Evolutionary conservation across 2,888 invertebrate species (phyloP).

Genomic region (Minunthozetes semirufus): DNA sequence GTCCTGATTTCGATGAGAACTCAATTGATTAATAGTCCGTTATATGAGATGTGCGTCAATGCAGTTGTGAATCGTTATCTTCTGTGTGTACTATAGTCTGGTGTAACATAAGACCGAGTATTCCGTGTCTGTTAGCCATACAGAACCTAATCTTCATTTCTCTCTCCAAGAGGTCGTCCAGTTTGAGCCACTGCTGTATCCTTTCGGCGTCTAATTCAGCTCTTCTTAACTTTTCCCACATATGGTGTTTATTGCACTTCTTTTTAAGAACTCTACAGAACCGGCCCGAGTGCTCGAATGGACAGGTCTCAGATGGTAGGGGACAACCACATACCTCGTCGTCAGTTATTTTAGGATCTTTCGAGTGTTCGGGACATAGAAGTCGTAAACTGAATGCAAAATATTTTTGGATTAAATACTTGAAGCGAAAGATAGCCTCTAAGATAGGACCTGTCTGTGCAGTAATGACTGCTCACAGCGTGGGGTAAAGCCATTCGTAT

Average conservation of each 20-base stretch:
- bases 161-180: constrained; percentile 89
- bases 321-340: constrained; percentile 84
- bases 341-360: constrained; percentile 49
- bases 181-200: constrained; percentile 72
- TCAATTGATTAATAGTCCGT: too few relatives aligned
- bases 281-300: constrained; percentile 71
- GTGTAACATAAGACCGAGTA: constrained; percentile 88
- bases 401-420: not conserved
- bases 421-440: not conserved
- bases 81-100: constrained; percentile 63
- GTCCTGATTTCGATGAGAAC: too few relatives aligned
- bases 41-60: not conserved
- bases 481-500: too few relatives aligned
- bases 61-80: constrained; percentile 20
- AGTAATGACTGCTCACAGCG: too few relatives aligned
- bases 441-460: not conserved
- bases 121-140: constrained; percentile 74
- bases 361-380: constrained; percentile 94
- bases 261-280: constrained; percentile 84
- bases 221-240: constrained; percentile 88
- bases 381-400: constrained; percentile 59
- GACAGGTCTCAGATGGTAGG: constrained; percentile 63
- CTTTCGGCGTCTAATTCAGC: constrained; percentile 92
- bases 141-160: constrained; percentile 72
- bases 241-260: constrained; percentile 79